Conservation (phyloP, 2,797 vertebrate species). For the Botia almorhae region DNA sequence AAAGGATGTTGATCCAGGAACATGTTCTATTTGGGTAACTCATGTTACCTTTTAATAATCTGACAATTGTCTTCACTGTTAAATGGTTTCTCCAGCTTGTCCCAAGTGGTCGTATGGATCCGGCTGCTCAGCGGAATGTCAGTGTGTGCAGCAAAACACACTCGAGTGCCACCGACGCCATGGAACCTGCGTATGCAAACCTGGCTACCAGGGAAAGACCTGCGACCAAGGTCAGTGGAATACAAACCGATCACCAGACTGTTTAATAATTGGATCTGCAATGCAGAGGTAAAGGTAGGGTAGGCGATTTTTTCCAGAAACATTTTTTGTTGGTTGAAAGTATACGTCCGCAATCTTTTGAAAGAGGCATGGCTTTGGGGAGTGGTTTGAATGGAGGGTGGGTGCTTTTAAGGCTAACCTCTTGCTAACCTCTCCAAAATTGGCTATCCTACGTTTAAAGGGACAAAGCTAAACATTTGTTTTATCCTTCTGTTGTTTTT, state of each 20-base stretch:
- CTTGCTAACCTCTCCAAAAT: too few species aligned
- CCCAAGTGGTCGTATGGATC: constrained; percentile 82
- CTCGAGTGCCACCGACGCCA: constrained; percentile 76
- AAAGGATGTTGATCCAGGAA: constrained; percentile 4
- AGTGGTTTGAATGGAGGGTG: too few species aligned
- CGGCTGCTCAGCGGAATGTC: constrained; percentile 83
- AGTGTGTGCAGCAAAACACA: constrained; percentile 73
- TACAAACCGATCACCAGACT: not conserved
- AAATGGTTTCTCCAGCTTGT: constrained; percentile 72
- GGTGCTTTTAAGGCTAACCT: too few species aligned
- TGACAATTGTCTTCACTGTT: constrained; percentile 3
- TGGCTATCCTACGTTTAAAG: too few species aligned
- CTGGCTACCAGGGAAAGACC: constrained; percentile 73
- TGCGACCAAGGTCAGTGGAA: constrained; percentile 75
- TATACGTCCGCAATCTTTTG: too few species aligned
- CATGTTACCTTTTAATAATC: not conserved
- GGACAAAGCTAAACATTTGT: not conserved
- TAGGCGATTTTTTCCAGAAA: too few species aligned
- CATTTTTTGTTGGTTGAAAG: too few species aligned
- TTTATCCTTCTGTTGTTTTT: constrained; percentile 3
- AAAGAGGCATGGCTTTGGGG: too few species aligned
- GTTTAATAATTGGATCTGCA: not conserved
- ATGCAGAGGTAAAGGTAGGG: not conserved
- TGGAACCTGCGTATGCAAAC: constrained; percentile 80
- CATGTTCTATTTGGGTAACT: constrained; percentile 3